These are phyloP conservation scores for Heliconius nattereri DNA, from an alignment of 1,140 invertebrate genomes.

Conservation along the genomic window DNA sequence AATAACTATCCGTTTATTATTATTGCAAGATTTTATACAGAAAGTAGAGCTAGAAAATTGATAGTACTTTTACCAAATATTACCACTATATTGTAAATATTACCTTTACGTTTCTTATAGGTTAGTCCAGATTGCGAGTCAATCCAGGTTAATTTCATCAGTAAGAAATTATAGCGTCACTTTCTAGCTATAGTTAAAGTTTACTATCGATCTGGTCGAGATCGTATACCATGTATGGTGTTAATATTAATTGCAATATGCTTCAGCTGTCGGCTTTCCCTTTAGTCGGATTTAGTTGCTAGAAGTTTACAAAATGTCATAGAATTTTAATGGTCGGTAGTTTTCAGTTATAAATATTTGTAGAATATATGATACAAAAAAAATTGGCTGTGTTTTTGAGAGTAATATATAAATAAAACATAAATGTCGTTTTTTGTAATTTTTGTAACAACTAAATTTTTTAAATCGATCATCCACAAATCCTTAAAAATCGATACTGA, in stretches of 20 bases:
- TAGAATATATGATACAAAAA: no score
- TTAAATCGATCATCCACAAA: no score
- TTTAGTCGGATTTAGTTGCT: no score
- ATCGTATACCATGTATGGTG: not conserved
- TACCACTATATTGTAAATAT: not conserved
- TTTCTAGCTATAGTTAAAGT: not conserved
- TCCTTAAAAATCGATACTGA: no score
- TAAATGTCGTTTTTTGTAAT: no score
- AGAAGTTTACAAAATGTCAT: not conserved
- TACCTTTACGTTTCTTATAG: not conserved
- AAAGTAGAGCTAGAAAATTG: no score
- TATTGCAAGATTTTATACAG: no score
- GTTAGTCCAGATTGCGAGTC: not conserved
- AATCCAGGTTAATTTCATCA: constrained; percentile 1
- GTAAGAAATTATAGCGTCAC: not conserved
- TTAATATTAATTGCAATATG: constrained; percentile 7
- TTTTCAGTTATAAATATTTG: no score
- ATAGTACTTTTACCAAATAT: not conserved
- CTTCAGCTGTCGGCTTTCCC: not conserved
- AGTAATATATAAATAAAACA: no score
- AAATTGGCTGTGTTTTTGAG: no score
- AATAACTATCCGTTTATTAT: no score
- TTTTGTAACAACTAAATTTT: no score
- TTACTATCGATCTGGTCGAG: not conserved
- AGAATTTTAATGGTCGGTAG: not conserved